Evolutionary conservation across 2,888 invertebrate genomes (phyloP), one percentile per base, ranked within the genome.

Genomic region (Teinopalpus imperialis): DNA sequence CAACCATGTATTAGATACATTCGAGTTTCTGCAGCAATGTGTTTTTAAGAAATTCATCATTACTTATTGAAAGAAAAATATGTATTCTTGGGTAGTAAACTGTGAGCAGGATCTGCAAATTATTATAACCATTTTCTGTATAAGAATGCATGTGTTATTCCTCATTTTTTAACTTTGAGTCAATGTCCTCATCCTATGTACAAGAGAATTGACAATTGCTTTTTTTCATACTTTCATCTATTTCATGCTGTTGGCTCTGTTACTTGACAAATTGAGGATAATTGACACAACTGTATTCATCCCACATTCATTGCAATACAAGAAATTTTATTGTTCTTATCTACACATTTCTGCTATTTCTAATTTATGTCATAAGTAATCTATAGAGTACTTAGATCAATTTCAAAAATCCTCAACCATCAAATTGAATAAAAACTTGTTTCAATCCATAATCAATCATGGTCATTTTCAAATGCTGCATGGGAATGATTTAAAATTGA

Each of bases 41-140:
- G 6, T 21, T 20, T 14, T 23, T 34, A 20, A 3, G 12, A 36
- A 20, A 34, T 9, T 30, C 29, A 34, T 27, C 34, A 18, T 7
- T 43, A 35, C 7, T 23, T 16, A 26, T 14, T 26, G 12, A 5
- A 10, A 30, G 16, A 8, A 30, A 39, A 16, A 12, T 13, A 30
- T 18, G 9, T 23, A 40, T 31, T 23, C 30, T 39, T 20, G 4
- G 6, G 14, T 26, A 37, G 5, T 37, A 37, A 27, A 36, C 8
- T 23, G 24, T 24, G 5, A 21, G 7, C 14, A 35, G 14, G 8
- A 16, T 31, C 10, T 26, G 8, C 23, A 24, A 31, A 30, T 21
- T 24, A 32, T 32, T 16, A 5, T 20, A 32, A 42, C 8, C 20
- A 41, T 35, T 29, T 40, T 41, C 40, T 29, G 39, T 26, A 41